Evolutionary conservation across 2,797 vertebrate species (phyloP).

Genomic region (Eulemur rubriventer): DNA sequence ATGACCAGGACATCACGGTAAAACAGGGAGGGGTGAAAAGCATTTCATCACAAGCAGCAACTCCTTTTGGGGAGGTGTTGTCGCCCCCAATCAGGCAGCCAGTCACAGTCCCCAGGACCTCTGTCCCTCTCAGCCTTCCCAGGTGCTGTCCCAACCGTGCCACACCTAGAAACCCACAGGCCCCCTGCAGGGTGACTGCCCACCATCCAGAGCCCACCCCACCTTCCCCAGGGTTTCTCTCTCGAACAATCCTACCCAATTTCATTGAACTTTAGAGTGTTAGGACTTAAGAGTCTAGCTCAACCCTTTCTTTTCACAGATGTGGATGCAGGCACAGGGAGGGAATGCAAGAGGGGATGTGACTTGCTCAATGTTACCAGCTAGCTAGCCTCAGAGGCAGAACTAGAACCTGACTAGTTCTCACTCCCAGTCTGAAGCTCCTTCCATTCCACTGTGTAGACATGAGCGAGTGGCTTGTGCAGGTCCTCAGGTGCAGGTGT

Average conservation of each 20-base stretch:
- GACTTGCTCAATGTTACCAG: neutral
- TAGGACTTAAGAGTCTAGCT: neutral
- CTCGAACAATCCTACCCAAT: neutral
- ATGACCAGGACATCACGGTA: slow-evolving; percentile 87
- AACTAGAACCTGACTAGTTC: neutral
- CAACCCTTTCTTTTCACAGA: neutral
- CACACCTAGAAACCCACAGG: neutral
- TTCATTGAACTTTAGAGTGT: neutral
- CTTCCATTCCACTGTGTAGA: neutral
- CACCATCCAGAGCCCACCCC: neutral
- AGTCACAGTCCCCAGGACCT: neutral
- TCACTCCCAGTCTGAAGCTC: neutral
- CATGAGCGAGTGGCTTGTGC: neutral
- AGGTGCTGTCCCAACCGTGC: no score
- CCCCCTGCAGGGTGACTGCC: neutral
- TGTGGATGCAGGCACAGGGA: neutral
- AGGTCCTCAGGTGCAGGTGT: neutral
- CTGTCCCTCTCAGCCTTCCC: neutral
- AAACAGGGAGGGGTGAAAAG: neutral
- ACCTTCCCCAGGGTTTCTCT: neutral
- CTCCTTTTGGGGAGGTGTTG: neutral
- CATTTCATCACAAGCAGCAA: neutral
- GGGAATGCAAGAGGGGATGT: neutral
- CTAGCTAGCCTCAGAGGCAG: neutral
- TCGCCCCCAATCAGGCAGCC: no score